Conservation (phyloP, 2,888 invertebrate species). For the Philereme transversata region DNA sequence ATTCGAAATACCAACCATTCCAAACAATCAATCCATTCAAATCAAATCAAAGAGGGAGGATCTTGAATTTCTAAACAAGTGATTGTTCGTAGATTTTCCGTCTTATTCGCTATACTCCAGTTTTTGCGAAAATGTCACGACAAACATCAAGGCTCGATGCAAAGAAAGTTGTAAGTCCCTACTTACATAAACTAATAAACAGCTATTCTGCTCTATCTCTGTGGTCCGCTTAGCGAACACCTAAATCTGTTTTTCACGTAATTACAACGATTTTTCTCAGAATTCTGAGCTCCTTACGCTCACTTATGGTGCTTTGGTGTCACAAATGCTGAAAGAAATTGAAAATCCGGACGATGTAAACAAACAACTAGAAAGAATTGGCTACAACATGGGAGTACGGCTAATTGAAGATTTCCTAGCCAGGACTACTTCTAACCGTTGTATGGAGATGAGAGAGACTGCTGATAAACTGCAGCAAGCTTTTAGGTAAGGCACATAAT, state of each 20-base stretch:
- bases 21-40: too few species aligned
- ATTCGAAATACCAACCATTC: too few species aligned
- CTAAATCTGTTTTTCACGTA: not conserved
- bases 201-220: too few species aligned
- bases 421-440: slow-evolving; percentile 93
- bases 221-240: not conserved
- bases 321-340: slow-evolving; percentile 97
- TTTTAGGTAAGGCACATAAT: slow-evolving; percentile 70
- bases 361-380: slow-evolving; percentile 96
- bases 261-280: slow-evolving; percentile 75
- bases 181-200: not conserved
- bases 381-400: slow-evolving; percentile 99
- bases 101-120: too few species aligned
- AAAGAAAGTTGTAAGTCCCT: slow-evolving; percentile 88
- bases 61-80: too few species aligned
- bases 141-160: slow-evolving; percentile 88
- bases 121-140: slow-evolving; percentile 84
- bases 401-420: slow-evolving; percentile 99
- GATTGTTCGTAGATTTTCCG: too few species aligned
- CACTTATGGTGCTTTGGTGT: slow-evolving; percentile 98
- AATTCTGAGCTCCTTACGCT: slow-evolving; percentile 98
- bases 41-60: too few species aligned
- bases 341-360: slow-evolving; percentile 99
- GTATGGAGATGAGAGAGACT: slow-evolving; percentile 97
- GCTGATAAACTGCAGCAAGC: slow-evolving; percentile 96